Evolutionary conservation across 2,888 invertebrate species (phyloP), one percentile per base, ranked within the genome.

Genomic region (Drosophila paramelanica): DNA sequence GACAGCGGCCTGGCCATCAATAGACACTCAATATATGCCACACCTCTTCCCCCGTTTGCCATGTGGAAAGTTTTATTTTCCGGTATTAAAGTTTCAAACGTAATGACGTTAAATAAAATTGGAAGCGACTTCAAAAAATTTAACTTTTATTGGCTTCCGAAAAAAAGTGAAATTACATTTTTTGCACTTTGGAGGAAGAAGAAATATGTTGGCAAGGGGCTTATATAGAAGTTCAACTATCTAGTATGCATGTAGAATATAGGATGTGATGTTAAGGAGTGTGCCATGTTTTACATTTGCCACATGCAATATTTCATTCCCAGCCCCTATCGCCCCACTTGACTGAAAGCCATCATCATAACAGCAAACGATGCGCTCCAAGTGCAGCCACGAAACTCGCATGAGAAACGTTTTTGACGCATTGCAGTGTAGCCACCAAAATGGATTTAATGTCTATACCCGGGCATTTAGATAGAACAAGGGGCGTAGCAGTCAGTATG

Each of bases 71-170:
- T 78, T 67, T 61, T 47, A 47, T 36, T 53, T 77, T 67, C 66
- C 31, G 86, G 80, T 88, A 83, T 83, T 83, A 88, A 83, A 83
- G 86, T 88, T 82, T 83, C 83, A 86, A 55, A 72, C 69, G 75
- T 88, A 83, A 83, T 88, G 87, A 88, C 83, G 88, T 83, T 83
- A 88, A 83, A 88, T 86, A 74, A 83, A 83, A 83, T 83, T 83
- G 83, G 75, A 82, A 79, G 83, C 80, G 83, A 88, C 83, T 83
- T 88, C 70, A 73, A 82, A 79, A 83, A 88, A 83, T 83, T 86
- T 83, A 88, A 77, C 83, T 77, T 88, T 71, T 83, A 83, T 86
- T 83, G 83, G 83, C 72, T 82, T 60, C 55, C 46, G 52, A 65
- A 52, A 52, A 76, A 81, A 88, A 79, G 88, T 82, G 77, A 83